phyloP scores from a whole-genome alignment of 1,140 invertebrate genomes.

The Cydia amplana region DNA sequence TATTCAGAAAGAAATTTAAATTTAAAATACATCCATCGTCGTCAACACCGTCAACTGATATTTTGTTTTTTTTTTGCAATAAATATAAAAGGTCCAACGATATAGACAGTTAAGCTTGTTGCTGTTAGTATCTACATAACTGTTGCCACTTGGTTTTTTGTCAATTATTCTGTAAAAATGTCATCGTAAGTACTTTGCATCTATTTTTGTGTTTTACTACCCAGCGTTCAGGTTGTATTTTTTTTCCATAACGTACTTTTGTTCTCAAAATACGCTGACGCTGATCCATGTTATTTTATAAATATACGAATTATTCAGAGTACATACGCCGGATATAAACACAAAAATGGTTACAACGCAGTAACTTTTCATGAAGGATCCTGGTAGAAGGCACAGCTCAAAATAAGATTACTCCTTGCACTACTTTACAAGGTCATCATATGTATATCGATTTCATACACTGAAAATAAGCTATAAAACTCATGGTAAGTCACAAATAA shows the following conservation, averaged over 20 bases:
- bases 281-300: not conserved
- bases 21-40: too few relatives aligned
- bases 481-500: slow-evolving; percentile 6
- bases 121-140: not conserved
- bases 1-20: not conserved
- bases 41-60: too few relatives aligned
- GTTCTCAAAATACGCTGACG: too few relatives aligned
- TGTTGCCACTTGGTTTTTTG: not conserved
- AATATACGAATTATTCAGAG: not conserved
- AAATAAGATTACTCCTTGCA: slow-evolving; percentile 39
- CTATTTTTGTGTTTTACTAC: not conserved
- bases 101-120: too few relatives aligned
- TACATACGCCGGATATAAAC: not conserved
- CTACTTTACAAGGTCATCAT: slow-evolving; percentile 19
- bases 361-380: slow-evolving; percentile 9
- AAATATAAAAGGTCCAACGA: too few relatives aligned
- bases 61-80: too few relatives aligned
- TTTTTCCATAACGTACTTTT: too few relatives aligned
- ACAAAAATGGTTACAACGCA: not conserved
- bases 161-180: not conserved
- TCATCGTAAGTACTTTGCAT: not conserved
- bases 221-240: not conserved
- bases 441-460: slow-evolving; percentile 19
- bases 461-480: not conserved
- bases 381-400: slow-evolving; percentile 43